Percentiles rank a stretch among this genome's conserved stretches.
Conservation (phyloP, 1,140 invertebrate species). For the Calliphora vicina region DNA sequence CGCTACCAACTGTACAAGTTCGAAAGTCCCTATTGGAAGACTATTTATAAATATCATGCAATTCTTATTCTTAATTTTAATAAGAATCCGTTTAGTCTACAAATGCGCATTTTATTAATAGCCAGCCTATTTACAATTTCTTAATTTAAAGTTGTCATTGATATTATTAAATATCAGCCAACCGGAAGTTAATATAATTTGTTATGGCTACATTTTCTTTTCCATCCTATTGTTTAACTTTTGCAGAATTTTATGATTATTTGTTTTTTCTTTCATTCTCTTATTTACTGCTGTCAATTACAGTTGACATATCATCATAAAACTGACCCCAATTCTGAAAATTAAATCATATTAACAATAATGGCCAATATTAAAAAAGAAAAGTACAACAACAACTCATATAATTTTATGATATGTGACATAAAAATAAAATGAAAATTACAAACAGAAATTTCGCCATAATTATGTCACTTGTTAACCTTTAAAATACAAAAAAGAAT, state of each 20-base stretch:
- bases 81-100: no score
- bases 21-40: no score
- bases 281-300: background rate
- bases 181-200: background rate
- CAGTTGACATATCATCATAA: background rate
- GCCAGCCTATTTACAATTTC: no score
- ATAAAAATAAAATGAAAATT: background rate
- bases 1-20: no score
- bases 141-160: no score
- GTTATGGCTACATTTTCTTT: background rate
- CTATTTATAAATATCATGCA: no score
- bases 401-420: constrained; percentile 3
- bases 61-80: no score
- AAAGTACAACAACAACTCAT: background rate
- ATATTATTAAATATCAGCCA: no score
- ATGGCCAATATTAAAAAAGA: background rate
- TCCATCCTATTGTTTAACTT: no score
- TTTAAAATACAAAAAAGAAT: background rate
- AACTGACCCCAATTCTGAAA: background rate
- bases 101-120: no score
- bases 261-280: background rate
- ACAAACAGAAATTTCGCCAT: no score
- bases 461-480: background rate
- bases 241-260: no score
- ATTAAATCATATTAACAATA: background rate